Base-by-base conservation (phyloP, 23 tunicate genomes). In the Trididemnum nubilum region DNA sequence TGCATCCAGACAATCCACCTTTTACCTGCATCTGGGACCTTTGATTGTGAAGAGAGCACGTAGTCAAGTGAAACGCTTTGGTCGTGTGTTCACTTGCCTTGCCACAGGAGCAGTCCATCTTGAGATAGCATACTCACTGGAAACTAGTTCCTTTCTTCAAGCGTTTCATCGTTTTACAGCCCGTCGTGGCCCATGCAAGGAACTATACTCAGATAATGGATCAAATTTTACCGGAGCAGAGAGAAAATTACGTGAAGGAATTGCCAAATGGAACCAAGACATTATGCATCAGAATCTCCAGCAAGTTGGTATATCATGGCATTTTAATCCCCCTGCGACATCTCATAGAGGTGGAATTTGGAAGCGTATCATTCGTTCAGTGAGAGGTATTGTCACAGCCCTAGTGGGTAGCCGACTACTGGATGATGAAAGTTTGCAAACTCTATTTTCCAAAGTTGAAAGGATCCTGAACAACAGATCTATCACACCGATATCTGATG, bases 51-150 rank as follows among this genome's bases (percentile, higher is more conserved):
- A 83, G 35, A 23, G 30, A 22, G 87, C 83, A 7, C 83, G 87
- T 2, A 83, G 83, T 57, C 33, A 54, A 22, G 52, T 25, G 18
- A 77, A 83, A 77, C 87, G 87, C 2, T 83, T 54, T 36, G 83
- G 51, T 0, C 34, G 71, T 28, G 1, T 83, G 7, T 77, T 81
- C 23, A 73, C 82, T 9, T 81, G 85, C 33, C 36, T 79, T 29
- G 79, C 79, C 15, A 66, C 80, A 7, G 18, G 83, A 34, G 83
- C 83, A 4, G 79, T 79, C 19, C 79, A 79, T 79, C 26, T 79
- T 15, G 83, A 79, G 30, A 32, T 67, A n/a, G 83, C 36, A 5
- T 15, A 79, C 4, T 65, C 79, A 24, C 39, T 79, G 21, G 83
- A 65, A 30, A 65, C 83, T 31, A 28, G 39, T 12, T 21, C 83